Evolutionary conservation across 2,113 vertebrate species (phyloP).

Genomic region (Nestor notabilis): DNA sequence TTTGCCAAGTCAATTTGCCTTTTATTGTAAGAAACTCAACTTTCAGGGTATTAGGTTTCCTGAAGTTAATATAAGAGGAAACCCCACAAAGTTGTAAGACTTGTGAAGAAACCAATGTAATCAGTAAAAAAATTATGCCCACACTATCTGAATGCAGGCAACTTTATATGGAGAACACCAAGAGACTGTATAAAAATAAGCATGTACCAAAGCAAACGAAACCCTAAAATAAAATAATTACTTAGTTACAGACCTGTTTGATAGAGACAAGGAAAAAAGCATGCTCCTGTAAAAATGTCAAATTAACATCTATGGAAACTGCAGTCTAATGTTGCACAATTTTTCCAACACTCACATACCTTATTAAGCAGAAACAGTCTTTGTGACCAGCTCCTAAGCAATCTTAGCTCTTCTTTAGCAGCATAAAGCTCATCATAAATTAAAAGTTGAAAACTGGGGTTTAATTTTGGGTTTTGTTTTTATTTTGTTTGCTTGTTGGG

Average conservation of each 20-base stretch:
- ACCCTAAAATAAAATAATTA: slow-evolving; percentile 10
- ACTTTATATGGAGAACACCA: background rate
- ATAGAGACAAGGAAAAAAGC: background rate
- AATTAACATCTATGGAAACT: slow-evolving; percentile 33
- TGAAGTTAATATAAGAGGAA: background rate
- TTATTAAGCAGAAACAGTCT: slow-evolving; percentile 27
- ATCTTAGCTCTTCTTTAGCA: background rate
- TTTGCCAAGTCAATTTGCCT: background rate
- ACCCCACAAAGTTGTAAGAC: background rate
- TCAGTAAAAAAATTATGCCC: background rate
- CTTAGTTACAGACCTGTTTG: background rate
- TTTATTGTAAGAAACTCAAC: background rate
- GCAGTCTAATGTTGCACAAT: slow-evolving; percentile 23
- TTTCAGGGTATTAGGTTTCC: background rate
- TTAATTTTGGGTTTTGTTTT: accelerated
- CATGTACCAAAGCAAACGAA: background rate
- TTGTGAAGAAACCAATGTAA: background rate
- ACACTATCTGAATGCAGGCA: background rate
- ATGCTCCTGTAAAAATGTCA: background rate
- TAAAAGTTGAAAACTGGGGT: background rate
- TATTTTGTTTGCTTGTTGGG: background rate
- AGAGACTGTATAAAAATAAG: background rate
- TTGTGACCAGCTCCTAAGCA: background rate
- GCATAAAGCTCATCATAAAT: background rate
- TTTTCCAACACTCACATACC: slow-evolving; percentile 2